These are phyloP conservation scores for Climacteris rufus DNA, from an alignment of 2,113 vertebrate species.

Conservation along the genomic window DNA sequence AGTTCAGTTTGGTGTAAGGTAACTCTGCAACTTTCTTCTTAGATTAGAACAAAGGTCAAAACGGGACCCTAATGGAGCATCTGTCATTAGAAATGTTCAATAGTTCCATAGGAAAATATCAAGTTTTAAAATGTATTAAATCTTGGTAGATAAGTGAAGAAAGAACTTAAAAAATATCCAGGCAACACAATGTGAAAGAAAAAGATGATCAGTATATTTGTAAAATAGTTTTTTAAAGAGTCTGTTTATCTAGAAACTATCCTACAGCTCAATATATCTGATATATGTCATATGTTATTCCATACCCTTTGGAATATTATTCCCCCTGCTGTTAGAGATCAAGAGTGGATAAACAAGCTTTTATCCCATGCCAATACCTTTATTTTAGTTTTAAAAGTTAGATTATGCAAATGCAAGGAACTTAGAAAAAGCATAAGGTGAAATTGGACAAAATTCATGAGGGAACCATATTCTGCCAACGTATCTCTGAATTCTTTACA, in stretches of 20 bases:
- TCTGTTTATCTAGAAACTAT: background rate
- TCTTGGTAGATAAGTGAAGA: background rate
- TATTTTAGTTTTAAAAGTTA: background rate
- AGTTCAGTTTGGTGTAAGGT: background rate
- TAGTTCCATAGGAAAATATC: background rate
- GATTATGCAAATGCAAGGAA: background rate
- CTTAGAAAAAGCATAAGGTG: background rate
- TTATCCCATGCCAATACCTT: background rate
- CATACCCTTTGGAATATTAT: background rate
- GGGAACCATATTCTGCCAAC: background rate
- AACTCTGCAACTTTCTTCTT: background rate
- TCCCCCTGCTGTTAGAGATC: background rate
- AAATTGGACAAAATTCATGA: background rate
- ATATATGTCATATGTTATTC: background rate
- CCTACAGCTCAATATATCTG: background rate
- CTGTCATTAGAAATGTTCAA: background rate
- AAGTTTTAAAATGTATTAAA: background rate
- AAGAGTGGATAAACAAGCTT: background rate
- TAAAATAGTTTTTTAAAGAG: background rate
- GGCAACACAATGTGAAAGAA: background rate
- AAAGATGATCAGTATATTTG: background rate
- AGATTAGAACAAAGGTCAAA: background rate
- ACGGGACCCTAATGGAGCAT: background rate
- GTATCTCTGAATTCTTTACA: background rate
- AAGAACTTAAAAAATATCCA: background rate